Evolutionary conservation across 2,797 vertebrate genomes (phyloP).

Genomic region (Gymnoscopelus braueri): DNA sequence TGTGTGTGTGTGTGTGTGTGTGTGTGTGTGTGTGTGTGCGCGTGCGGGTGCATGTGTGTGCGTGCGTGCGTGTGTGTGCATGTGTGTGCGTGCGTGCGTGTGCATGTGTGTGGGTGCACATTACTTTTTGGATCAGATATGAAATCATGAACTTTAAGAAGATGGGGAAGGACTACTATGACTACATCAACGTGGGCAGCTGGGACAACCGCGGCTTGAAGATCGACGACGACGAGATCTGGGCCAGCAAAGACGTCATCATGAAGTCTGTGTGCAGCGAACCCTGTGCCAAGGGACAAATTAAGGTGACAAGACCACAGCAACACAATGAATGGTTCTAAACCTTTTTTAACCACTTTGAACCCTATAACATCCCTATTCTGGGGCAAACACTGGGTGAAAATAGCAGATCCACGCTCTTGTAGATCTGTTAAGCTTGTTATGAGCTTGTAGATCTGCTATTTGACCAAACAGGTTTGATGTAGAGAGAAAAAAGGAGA

Average conservation of each 20-base stretch:
- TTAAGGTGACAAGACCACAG: conserved; percentile 85
- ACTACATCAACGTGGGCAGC: conserved; percentile 96
- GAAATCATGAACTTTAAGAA: conserved; percentile 99
- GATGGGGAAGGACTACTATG: conserved; percentile 96
- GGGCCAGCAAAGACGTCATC: conserved; percentile 88
- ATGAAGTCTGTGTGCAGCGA: conserved; percentile 98
- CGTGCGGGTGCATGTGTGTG: neutral
- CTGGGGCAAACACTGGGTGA: too few relatives aligned
- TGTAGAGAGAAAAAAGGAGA: too few relatives aligned
- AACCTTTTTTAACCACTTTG: too few relatives aligned
- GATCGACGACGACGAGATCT: conserved; percentile 96
- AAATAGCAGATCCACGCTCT: too few relatives aligned
- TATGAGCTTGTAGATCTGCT: too few relatives aligned
- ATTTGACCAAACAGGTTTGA: too few relatives aligned
- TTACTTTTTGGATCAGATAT: conserved; percentile 82
- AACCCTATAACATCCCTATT: too few relatives aligned
- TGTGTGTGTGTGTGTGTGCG: conserved; percentile 11
- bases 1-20: neutral
- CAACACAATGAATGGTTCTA: too few relatives aligned
- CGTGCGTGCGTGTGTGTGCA: neutral
- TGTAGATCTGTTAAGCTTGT: too few relatives aligned
- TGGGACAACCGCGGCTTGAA: conserved; percentile 97
- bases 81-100: conserved; percentile 15
- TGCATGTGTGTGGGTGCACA: neutral
- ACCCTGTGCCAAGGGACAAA: conserved; percentile 95